These are phyloP conservation scores for Pipa parva DNA, from an alignment of 2,113 vertebrate species.

Conservation along the genomic window DNA sequence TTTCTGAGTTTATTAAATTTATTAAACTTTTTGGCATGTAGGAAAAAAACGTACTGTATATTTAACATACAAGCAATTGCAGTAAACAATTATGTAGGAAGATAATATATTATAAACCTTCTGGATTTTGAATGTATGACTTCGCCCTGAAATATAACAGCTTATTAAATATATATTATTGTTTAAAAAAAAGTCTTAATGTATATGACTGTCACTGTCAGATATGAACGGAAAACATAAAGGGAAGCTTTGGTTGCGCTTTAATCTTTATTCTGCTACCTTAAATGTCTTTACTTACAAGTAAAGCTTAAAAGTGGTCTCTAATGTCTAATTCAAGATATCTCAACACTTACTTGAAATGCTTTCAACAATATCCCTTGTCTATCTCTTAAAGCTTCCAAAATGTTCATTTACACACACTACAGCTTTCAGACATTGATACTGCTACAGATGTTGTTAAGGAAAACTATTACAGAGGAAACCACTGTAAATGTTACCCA, in stretches of 20 bases:
- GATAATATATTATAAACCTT: no score
- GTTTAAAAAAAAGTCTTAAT: not conserved
- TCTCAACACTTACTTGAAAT: slow-evolving; percentile 19
- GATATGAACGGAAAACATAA: not conserved
- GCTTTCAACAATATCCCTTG: slow-evolving; percentile 3
- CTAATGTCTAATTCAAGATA: slow-evolving; percentile 20
- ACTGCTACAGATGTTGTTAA: not conserved
- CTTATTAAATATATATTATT: not conserved
- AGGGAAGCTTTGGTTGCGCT: not conserved
- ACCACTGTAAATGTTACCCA: not conserved
- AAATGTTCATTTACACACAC: slow-evolving; percentile 14
- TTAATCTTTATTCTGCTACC: slow-evolving; percentile 33
- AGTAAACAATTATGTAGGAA: no score
- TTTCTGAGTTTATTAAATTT: no score
- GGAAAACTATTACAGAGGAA: not conserved
- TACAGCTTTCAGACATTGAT: not conserved
- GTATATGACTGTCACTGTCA: no score
- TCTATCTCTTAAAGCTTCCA: not conserved
- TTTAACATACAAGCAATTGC: no score
- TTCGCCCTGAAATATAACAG: no score
- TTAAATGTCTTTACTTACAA: slow-evolving; percentile 5
- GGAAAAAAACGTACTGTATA: no score
- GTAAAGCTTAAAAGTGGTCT: slow-evolving; percentile 31
- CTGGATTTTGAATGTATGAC: no score
- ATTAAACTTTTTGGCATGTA: no score